phyloP scores from a whole-genome alignment of 2,797 vertebrate species.

The Denticeps clupeoides region DNA sequence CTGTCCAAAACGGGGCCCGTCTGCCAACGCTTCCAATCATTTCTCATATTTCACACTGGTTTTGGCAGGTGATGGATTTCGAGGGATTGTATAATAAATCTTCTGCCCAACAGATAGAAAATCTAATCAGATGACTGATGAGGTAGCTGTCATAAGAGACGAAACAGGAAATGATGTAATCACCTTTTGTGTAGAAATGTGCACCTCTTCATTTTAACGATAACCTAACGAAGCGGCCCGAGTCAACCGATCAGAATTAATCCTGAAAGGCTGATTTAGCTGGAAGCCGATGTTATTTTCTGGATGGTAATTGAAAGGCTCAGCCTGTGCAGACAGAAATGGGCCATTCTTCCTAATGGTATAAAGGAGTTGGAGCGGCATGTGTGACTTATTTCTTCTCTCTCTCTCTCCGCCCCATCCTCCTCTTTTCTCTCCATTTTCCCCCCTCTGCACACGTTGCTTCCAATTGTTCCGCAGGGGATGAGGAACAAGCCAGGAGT shows the following conservation, averaged over 20 bases:
- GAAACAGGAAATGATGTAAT: conserved; percentile 16
- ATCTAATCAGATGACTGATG: conserved; percentile 6
- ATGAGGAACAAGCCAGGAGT: conserved; percentile 64
- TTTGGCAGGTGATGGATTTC: conserved; percentile 32
- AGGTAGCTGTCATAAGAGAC: conserved; percentile 5
- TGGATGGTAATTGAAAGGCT: too few species aligned
- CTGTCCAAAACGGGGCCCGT: conserved; percentile 11
- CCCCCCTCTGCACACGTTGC: neutral
- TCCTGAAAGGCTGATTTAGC: too few species aligned
- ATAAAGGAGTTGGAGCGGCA: too few species aligned
- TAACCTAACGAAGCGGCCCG: neutral
- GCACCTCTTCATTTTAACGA: neutral
- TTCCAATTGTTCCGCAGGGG: conserved; percentile 40
- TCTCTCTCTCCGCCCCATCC: conserved; percentile 13
- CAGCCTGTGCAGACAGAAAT: too few species aligned
- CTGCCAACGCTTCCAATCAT: conserved; percentile 26
- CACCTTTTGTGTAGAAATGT: conserved; percentile 14
- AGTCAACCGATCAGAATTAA: too few species aligned
- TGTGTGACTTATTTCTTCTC: neutral
- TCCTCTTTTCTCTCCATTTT: conserved; percentile 14
- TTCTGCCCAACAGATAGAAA: conserved; percentile 24
- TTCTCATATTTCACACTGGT: conserved; percentile 36
- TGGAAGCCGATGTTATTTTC: too few species aligned
- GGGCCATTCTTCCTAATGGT: too few species aligned
- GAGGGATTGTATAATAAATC: conserved; percentile 34